Evolutionary conservation across 2,797 vertebrate genomes (phyloP).

Genomic region (Trachurus trachurus): DNA sequence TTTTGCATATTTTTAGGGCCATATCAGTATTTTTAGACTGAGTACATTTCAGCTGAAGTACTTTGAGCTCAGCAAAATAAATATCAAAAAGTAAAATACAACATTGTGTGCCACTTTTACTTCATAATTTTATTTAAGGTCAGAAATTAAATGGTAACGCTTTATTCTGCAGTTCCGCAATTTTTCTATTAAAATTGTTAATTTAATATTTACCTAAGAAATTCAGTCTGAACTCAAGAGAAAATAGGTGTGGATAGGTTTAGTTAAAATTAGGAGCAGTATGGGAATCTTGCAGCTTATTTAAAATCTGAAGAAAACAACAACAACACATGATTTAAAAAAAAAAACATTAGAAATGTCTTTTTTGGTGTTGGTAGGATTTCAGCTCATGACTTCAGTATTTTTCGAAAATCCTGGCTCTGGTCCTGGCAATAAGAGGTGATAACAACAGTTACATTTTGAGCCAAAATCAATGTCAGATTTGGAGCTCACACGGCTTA

Average conservation of each 20-base stretch:
- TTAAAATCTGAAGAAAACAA: background rate
- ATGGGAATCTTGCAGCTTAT: background rate
- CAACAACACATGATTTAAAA: background rate
- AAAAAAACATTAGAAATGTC: background rate
- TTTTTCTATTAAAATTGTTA: no score
- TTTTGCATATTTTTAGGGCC: background rate
- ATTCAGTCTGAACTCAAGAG: background rate
- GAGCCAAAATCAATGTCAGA: constrained; percentile 11
- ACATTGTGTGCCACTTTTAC: no score
- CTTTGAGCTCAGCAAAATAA: background rate
- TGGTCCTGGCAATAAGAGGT: background rate
- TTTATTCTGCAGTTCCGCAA: background rate
- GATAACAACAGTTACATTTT: constrained; percentile 6
- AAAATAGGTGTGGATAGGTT: background rate
- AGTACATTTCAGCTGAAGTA: background rate
- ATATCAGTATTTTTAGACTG: background rate
- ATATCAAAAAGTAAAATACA: background rate
- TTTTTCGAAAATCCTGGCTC: background rate
- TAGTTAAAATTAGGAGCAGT: no score
- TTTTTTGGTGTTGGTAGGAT: background rate
- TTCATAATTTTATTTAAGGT: background rate
- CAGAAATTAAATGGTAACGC: background rate
- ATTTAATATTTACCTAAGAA: background rate
- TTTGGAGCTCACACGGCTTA: background rate
- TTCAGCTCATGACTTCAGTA: background rate